Evolutionary conservation across 1,140 invertebrate genomes (phyloP), one percentile per base, ranked within the genome.

Genomic region (Carcinoscorpius rotundicauda): DNA sequence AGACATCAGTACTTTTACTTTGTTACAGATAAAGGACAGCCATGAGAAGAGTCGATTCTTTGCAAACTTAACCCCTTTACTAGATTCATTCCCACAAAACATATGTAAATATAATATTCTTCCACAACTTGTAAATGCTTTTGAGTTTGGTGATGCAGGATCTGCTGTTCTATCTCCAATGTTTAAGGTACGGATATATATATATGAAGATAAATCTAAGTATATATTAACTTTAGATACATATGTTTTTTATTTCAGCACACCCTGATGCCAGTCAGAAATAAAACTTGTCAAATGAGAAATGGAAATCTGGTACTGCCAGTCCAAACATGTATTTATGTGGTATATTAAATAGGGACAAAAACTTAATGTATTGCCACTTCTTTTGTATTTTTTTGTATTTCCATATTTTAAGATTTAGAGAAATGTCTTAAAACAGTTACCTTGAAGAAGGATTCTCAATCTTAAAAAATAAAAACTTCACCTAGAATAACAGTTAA

Each of bases 81-180:
- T 99, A 66, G 93, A 97, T 73, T 87, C 86, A 71, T 97, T 98
- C 78, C 95, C 96, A 0, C 85, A 89, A 63, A 86, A 91, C 71
- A 86, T 98, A 63, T 95, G 93, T 74, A 85, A 85, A 70, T 87
- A 93, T 75, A 98, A 98, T 81, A 94, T 98, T 70, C 79, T 98
- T 68, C 95, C 95, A 4, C 93, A 97, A 75, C 77, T 98, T 56
- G 82, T 98, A 64, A 90, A 91, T 68, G 93, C 94, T 3, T 96
- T 94, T 77, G 91, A 97, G 73, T 97, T 92, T 79, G 91, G 92
- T 5, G 92, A 93, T 80, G 91, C 89, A 49, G 90, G 89, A 1
- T 90, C 89, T 59, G 86, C 87, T n/a, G 87, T 93, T 50, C 77
- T 95, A 60, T 84, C 85, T 49, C 89, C 91, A 58, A 83, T 94